Evolutionary conservation across 2,113 vertebrate genomes (phyloP), one percentile per base, ranked within the genome.

Genomic region (Turdus rufiventris): DNA sequence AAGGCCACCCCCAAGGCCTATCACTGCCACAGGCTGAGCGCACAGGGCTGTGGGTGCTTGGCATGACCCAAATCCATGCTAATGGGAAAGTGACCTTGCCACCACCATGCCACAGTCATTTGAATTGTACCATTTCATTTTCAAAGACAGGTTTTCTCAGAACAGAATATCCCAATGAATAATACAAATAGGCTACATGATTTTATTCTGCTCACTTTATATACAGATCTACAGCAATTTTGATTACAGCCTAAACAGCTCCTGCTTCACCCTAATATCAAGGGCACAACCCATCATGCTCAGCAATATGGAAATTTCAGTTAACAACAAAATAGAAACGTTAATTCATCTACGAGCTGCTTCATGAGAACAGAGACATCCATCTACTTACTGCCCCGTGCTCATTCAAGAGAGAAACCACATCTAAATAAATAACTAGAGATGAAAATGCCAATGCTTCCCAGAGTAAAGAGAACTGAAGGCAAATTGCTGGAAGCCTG

Each of bases 61-160:
- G 45, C 50, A 76, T 0, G 0, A 62, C 26, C 19, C 4, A 2
- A 12, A 8, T 40, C 11, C 2, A 1, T 8, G 17, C 31, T 51
- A 31, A 24, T 6, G 5, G 8, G n/a, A 14, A 70, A 40, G 8
- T 18, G 20, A 70, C 24, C 8, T 16, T 1, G 2, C 21, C 23
- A 38, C 7, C 6, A 34, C 40, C 26, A 82, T 4, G 1, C 34
- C 47, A 19, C 5, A 70, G 26, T 6, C 19, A 65, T 58, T 10
- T 21, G 29, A 67, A 67, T 5, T 18, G 5, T 2, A 10, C 29
- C 7, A 20, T 43, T 63, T 60, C 16, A 29, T 65, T 81, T 89
- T 47, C 72, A 66, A 8, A 2, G 18, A 16, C 25, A 23, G 14
- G 8, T 76, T 62, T 67, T 80, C 26, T 43, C 56, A 78, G 36